A percentile compares a stretch with the other conserved stretches of the same genome.
Evolutionary conservation across 2,888 invertebrate species (phyloP).

Genomic region (Argynnis bischoffii): DNA sequence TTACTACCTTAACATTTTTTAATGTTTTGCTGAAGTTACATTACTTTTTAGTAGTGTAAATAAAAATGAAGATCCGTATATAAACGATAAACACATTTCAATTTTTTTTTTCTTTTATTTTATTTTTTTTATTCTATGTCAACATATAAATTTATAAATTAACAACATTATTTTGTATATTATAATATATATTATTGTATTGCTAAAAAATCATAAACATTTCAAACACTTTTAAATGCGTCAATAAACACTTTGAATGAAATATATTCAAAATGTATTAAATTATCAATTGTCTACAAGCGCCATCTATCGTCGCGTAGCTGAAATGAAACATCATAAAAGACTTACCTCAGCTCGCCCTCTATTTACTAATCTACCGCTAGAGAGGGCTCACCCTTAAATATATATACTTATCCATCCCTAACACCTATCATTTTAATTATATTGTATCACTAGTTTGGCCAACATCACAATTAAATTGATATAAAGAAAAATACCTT

Average conservation of each 20-base stretch:
- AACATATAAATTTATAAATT: not conserved
- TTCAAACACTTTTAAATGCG: too few species aligned
- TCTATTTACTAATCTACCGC: slow-evolving; percentile 7
- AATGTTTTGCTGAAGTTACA: not conserved
- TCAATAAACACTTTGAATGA: too few species aligned
- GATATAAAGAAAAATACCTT: too few species aligned
- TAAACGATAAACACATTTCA: too few species aligned
- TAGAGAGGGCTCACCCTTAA: slow-evolving; percentile 20
- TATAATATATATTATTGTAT: too few species aligned
- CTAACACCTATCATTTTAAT: too few species aligned
- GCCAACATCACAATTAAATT: too few species aligned
- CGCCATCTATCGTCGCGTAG: slow-evolving; percentile 15
- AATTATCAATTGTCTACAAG: not conserved
- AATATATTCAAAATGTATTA: too few species aligned
- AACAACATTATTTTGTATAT: too few species aligned
- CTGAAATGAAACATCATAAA: not conserved
- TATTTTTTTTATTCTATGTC: not conserved
- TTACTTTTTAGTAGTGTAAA: not conserved
- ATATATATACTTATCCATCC: not conserved
- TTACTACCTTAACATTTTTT: not conserved
- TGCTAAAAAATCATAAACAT: too few species aligned
- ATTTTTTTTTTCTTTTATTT: too few species aligned
- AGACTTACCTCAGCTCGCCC: not conserved
- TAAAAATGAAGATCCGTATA: not conserved
- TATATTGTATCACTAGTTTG: too few species aligned